Evolutionary conservation across 2,113 vertebrate species (phyloP).

Genomic region (Enhydra lutris): DNA sequence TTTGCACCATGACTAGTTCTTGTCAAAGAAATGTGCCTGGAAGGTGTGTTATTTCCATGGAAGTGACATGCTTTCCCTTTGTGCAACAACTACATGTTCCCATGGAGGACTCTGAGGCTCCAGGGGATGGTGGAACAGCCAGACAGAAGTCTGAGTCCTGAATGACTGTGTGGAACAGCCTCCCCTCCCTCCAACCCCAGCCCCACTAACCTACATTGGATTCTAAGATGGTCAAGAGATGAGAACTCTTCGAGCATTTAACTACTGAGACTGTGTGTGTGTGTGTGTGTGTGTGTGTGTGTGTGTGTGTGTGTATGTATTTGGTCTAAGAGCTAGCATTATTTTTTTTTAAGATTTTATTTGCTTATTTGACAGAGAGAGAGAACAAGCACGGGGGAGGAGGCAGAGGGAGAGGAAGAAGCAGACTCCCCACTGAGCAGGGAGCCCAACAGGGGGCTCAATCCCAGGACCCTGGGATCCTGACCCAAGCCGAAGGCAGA

Average conservation of each 20-base stretch:
- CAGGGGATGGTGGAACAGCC: background rate
- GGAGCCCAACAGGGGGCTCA: too few species aligned
- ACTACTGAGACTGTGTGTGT: background rate
- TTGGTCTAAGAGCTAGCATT: background rate
- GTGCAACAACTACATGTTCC: background rate
- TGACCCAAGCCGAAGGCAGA: too few species aligned
- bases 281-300: background rate
- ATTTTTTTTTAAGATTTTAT: too few species aligned
- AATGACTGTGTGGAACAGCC: background rate
- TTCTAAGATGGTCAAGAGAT: background rate
- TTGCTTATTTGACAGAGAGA: too few species aligned
- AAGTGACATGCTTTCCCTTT: background rate
- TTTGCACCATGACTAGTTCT: background rate
- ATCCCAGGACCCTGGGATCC: too few species aligned
- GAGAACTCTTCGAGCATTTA: background rate
- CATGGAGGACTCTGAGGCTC: background rate
- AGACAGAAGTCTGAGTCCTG: background rate
- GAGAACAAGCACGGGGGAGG: too few species aligned
- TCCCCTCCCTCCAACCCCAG: background rate
- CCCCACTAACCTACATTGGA: background rate
- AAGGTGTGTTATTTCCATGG: background rate
- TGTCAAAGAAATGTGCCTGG: background rate
- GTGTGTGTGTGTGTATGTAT: background rate
- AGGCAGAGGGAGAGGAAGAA: too few species aligned
- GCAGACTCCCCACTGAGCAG: too few species aligned